Base-by-base conservation (phyloP, 2,113 vertebrate species). In the Lophius piscatorius region DNA sequence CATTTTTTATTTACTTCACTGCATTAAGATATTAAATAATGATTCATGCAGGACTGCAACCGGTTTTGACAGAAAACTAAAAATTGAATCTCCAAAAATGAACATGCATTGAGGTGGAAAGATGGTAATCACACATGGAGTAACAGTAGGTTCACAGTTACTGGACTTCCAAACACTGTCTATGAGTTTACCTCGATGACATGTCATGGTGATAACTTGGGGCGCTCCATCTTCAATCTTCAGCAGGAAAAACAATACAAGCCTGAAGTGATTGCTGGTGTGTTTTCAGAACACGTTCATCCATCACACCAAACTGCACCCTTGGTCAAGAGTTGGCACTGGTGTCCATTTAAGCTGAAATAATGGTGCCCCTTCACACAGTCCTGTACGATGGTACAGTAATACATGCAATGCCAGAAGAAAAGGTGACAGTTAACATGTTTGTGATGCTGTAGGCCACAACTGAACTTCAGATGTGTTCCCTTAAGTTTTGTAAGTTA, bases 1-100 rank as follows among this genome's bases (percentile, higher is more conserved):
- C 4, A 24, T 45, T 57, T 45, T 6, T 48, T 4, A 40, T 36
- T 46, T 22, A 9, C 6, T 60, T 33, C 26, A 21, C 17, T 41
- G 34, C 46, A 38, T 14, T 2, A 11, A 10, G 40, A 49, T n/a
- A n/a, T n/a, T 23, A 45, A 51, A 62, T 46, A 47, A 28, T 28
- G 26, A 28, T 9, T 28, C 5, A 28, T 13, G 7, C 41, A 21
- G 5, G 9, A 3, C 34, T 39, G 39, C 31, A 45, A 5, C 34
- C 45, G 31, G 28, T 10, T 24, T 2, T 28, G 6, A 2, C 29
- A 55, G 46, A 26, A 9, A 31, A 51, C 24, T 23, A 0, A 50
- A 13, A 12, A 21, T 35, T 42, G 20, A 11, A 13, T 18, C 22
- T 42, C 3, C 11, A 40, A 23, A 41, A 9, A n/a, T 18, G 16